These are phyloP conservation scores for Bombus vancouverensis DNA, from an alignment of 1,140 invertebrate species.

Conservation along the genomic window DNA sequence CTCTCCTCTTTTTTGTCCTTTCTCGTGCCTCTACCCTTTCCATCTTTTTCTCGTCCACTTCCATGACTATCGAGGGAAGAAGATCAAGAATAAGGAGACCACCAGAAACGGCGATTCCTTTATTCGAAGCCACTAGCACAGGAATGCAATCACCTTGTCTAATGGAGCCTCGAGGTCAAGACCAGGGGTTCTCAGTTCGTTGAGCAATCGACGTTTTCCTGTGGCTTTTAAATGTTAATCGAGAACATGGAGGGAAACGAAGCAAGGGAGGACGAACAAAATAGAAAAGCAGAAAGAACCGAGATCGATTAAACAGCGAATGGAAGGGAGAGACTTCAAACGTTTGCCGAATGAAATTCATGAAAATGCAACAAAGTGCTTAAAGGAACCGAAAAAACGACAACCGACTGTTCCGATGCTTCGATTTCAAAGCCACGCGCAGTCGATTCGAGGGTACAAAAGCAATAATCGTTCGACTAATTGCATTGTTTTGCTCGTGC, in stretches of 20 bases:
- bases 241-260: no score
- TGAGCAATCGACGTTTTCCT: neutral
- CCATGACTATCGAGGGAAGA: neutral
- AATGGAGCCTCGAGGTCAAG: constrained; percentile 17
- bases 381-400: constrained; percentile 42
- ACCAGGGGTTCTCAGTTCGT: constrained; percentile 4
- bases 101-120: constrained; percentile 15
- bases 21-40: no score
- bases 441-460: constrained; percentile 54
- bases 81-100: constrained; percentile 29
- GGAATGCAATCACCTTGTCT: constrained; percentile 45
- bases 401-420: constrained; percentile 42
- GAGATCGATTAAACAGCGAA: neutral
- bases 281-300: neutral
- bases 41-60: neutral
- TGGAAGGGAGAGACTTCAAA: constrained; percentile 18
- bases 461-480: constrained; percentile 62
- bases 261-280: neutral
- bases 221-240: constrained; percentile 11
- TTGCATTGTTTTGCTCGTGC: constrained; percentile 57
- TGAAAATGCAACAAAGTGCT: constrained; percentile 49
- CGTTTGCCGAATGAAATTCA: constrained; percentile 29
- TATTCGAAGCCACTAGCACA: constrained; percentile 28
- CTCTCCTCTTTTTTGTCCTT: neutral
- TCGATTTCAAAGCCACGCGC: constrained; percentile 26